Evolutionary conservation across 2,797 vertebrate species (phyloP).

Genomic region (Peromyscus nudipes): DNA sequence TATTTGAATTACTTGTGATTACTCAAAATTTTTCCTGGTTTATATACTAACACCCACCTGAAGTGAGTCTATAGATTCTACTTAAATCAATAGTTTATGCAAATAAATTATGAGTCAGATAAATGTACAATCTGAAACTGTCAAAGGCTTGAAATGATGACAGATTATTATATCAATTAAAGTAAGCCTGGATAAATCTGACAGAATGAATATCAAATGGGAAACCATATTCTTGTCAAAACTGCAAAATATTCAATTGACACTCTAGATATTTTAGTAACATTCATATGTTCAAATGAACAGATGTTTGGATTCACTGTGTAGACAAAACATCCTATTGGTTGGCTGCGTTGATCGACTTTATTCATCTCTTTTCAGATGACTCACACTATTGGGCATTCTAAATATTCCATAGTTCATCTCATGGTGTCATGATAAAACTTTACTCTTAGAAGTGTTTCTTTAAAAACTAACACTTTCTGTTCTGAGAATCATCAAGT

Average conservation of each 20-base stretch:
- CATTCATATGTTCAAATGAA: conserved; percentile 49
- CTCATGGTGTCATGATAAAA: not conserved
- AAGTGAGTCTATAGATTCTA: not conserved
- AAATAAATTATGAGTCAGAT: not conserved
- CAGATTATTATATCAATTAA: conserved; percentile 57
- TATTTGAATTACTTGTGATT: conserved; percentile 5
- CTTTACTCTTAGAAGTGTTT: not conserved
- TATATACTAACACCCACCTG: not conserved
- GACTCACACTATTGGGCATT: not conserved
- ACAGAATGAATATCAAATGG: conserved; percentile 12
- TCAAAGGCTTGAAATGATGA: conserved; percentile 23
- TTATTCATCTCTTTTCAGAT: conserved; percentile 27
- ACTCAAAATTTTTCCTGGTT: not conserved
- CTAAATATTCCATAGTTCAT: conserved; percentile 24
- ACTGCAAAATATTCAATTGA: not conserved
- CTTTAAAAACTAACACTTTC: not conserved
- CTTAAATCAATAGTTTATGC: conserved; percentile 4
- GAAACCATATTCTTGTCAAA: conserved; percentile 49
- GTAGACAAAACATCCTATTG: conserved; percentile 69
- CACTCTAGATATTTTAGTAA: conserved; percentile 64
- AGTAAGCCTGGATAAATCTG: conserved; percentile 44
- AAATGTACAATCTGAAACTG: conserved; percentile 37
- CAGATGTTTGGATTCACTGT: conserved; percentile 65
- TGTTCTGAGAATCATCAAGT: not conserved
- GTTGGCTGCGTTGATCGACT: not conserved